phyloP scores from a whole-genome alignment of 1,140 invertebrate species.

The Artemia franciscana region DNA sequence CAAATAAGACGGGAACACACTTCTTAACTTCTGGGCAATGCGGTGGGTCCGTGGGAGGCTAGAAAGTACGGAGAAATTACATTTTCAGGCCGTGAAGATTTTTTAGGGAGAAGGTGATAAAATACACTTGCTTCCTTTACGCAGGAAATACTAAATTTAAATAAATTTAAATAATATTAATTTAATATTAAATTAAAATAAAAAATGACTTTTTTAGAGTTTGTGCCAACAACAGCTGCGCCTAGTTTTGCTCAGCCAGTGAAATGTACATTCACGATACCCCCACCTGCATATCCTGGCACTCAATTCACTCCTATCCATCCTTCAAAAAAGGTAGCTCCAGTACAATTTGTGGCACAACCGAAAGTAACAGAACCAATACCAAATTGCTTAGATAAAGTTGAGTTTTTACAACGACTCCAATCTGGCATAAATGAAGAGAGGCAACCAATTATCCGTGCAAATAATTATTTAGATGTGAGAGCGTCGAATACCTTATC shows the following conservation, averaged over 20 bases:
- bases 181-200: too few species aligned
- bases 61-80: too few species aligned
- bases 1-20: too few species aligned
- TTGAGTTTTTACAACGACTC: slow-evolving; percentile 11
- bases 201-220: too few species aligned
- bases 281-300: slow-evolving; percentile 9
- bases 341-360: slow-evolving; percentile 1
- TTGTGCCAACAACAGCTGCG: slow-evolving; percentile 15
- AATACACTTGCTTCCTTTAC: too few species aligned
- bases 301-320: slow-evolving; percentile 12
- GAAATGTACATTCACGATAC: slow-evolving; percentile 5
- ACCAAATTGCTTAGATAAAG: slow-evolving; percentile 23
- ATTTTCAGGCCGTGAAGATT: too few species aligned
- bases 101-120: too few species aligned
- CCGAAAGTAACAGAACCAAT: slow-evolving; percentile 29
- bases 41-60: too few species aligned
- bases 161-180: too few species aligned
- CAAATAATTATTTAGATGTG: slow-evolving; percentile 41
- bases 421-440: neutral
- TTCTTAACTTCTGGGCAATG: too few species aligned
- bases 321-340: slow-evolving; percentile 5
- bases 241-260: slow-evolving; percentile 7
- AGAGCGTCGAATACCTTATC: slow-evolving; percentile 24
- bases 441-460: slow-evolving; percentile 26
- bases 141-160: too few species aligned